phyloP scores from a whole-genome alignment of 1,140 invertebrate genomes.

The Eumeta japonica region DNA sequence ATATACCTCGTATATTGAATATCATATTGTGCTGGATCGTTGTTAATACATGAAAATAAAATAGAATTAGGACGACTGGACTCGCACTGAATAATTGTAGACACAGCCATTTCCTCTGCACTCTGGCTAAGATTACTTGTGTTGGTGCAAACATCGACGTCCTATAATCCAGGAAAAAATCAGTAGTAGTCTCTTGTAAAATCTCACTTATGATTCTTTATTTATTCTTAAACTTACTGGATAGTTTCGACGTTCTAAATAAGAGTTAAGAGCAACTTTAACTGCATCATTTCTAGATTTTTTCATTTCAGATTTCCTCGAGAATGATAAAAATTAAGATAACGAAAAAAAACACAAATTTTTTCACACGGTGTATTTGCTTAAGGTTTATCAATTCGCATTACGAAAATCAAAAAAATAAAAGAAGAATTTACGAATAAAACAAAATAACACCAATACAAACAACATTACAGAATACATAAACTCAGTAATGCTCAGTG shows the following conservation, averaged over 20 bases:
- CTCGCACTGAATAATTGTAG: constrained; percentile 53
- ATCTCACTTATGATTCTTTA: neutral
- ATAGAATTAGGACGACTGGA: constrained; percentile 53
- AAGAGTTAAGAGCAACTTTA: constrained; percentile 53
- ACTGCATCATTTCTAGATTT: constrained; percentile 53
- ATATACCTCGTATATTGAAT: constrained; percentile 58
- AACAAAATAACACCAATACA: too few relatives aligned
- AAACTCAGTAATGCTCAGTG: too few relatives aligned
- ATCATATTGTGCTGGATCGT: constrained; percentile 60
- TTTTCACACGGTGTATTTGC: too few relatives aligned
- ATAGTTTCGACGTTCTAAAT: constrained; percentile 55
- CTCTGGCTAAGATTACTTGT: constrained; percentile 41
- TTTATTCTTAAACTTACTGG: constrained; percentile 31
- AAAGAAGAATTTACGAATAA: too few relatives aligned
- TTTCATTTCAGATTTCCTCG: too few relatives aligned
- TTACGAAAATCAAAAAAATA: too few relatives aligned
- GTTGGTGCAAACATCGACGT: constrained; percentile 43
- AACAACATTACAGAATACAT: too few relatives aligned
- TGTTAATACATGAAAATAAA: constrained; percentile 59
- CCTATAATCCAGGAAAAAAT: too few relatives aligned
- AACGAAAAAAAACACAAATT: too few relatives aligned
- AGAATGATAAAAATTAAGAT: too few relatives aligned
- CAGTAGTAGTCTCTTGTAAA: constrained; percentile 4
- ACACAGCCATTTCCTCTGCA: constrained; percentile 55
- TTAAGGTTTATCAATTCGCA: too few relatives aligned